Evolutionary conservation across 2,888 invertebrate genomes (phyloP).

Genomic region (Petrophora chlorosata): DNA sequence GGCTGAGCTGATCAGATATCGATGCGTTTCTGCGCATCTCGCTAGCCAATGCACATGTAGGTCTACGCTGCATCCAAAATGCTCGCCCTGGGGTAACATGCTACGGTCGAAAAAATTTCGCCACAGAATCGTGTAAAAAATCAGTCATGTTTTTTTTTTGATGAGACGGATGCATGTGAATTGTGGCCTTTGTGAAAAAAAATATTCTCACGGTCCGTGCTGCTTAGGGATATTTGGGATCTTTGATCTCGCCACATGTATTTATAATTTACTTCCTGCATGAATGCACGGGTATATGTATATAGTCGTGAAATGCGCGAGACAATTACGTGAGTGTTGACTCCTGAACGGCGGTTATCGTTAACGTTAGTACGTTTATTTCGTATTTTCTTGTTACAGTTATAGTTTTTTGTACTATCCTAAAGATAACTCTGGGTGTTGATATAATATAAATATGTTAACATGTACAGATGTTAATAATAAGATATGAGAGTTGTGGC

Average conservation of each 20-base stretch:
- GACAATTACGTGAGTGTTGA: conserved; percentile 6
- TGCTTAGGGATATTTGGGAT: conserved; percentile 55
- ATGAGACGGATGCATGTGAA: conserved; percentile 61
- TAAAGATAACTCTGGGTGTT: not conserved
- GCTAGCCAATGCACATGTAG: conserved; percentile 46
- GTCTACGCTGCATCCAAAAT: conserved; percentile 40
- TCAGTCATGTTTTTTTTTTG: conserved; percentile 51
- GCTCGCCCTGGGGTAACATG: conserved; percentile 44
- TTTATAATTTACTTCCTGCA: conserved; percentile 64
- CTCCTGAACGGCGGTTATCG: conserved; percentile 10
- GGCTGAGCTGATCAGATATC: conserved; percentile 52
- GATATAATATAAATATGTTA: not conserved
- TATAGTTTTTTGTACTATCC: no score
- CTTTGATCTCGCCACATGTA: conserved; percentile 57
- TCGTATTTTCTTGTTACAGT: no score
- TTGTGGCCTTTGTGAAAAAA: conserved; percentile 58
- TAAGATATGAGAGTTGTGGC: conserved; percentile 60
- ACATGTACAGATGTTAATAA: conserved; percentile 22
- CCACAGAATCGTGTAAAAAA: conserved; percentile 53
- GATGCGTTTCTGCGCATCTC: conserved; percentile 67
- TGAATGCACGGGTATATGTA: conserved; percentile 45
- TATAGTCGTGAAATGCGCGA: conserved; percentile 30
- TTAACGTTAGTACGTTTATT: no score
- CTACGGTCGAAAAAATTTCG: conserved; percentile 64
- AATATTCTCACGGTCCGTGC: conserved; percentile 69